Evolutionary conservation across 1,140 invertebrate species (phyloP).

Genomic region (Cherax quadricarinatus): DNA sequence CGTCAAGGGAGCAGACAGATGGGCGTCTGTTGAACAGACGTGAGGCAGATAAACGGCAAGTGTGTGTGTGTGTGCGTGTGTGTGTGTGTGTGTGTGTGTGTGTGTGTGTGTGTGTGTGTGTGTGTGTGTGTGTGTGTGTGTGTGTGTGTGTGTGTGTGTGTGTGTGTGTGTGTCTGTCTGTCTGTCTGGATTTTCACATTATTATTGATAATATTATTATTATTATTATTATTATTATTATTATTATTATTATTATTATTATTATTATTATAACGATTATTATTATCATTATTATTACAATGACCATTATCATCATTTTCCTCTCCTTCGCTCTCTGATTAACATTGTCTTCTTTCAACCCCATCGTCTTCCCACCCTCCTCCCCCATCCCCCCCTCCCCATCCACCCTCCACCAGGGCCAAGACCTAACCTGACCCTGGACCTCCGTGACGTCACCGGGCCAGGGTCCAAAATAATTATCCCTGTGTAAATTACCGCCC

Average conservation of each 20-base stretch:
- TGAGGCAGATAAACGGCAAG: too few relatives aligned
- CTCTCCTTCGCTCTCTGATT: neutral
- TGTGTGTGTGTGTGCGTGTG: too few relatives aligned
- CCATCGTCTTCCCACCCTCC: neutral
- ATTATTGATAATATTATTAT: too few relatives aligned
- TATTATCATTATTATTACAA: neutral
- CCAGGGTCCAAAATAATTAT: constrained; percentile 11
- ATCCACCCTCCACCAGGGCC: neutral
- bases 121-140: too few relatives aligned
- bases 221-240: neutral
- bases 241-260: neutral
- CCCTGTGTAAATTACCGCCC: neutral
- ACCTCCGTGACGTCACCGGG: neutral
- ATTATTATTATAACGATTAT: neutral
- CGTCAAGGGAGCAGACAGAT: too few relatives aligned
- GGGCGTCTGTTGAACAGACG: too few relatives aligned
- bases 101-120: too few relatives aligned
- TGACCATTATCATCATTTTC: neutral
- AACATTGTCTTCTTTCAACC: neutral
- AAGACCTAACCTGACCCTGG: neutral
- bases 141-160: too few relatives aligned
- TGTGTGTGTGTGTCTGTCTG: too few relatives aligned
- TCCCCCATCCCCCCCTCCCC: neutral
- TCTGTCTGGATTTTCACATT: too few relatives aligned
- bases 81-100: too few relatives aligned